These are phyloP conservation scores for Nemurella pictetii DNA, from an alignment of 2,888 invertebrate species.

Conservation along the genomic window DNA sequence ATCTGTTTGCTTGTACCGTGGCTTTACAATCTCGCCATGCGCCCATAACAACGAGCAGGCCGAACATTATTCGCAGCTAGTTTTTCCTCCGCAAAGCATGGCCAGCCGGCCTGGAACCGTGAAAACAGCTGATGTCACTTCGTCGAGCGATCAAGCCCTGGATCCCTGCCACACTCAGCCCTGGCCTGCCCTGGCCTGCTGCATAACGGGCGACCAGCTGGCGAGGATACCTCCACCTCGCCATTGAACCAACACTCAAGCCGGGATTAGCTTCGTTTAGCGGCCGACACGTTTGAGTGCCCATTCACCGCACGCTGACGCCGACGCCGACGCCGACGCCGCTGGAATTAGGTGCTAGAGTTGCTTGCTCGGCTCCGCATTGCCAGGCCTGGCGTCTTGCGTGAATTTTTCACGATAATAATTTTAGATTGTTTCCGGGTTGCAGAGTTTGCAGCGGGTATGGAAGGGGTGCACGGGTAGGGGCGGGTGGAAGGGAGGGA, in stretches of 20 bases:
- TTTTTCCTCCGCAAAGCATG: neutral
- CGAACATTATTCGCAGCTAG: neutral
- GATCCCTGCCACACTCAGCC: no score
- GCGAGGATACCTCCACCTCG: no score
- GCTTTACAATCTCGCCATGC: neutral
- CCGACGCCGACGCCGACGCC: neutral
- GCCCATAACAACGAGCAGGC: neutral
- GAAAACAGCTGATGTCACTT: slow-evolving; percentile 23
- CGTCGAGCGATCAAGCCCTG: neutral
- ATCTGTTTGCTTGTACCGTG: neutral
- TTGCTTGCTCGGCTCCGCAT: no score
- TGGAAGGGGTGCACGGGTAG: neutral
- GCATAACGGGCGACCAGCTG: neutral
- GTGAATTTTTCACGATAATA: neutral
- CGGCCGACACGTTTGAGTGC: neutral
- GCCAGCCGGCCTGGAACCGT: neutral
- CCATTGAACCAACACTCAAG: neutral
- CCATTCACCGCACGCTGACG: neutral
- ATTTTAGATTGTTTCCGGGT: neutral
- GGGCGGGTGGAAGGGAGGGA: no score
- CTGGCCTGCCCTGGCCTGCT: neutral
- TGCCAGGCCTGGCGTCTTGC: neutral
- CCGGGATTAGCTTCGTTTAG: slow-evolving; percentile 6
- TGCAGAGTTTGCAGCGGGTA: neutral
- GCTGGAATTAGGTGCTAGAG: neutral